Evolutionary conservation across 1,140 invertebrate genomes (phyloP), one percentile per base, ranked within the genome.

Genomic region (Stegodyphus mimosarum): DNA sequence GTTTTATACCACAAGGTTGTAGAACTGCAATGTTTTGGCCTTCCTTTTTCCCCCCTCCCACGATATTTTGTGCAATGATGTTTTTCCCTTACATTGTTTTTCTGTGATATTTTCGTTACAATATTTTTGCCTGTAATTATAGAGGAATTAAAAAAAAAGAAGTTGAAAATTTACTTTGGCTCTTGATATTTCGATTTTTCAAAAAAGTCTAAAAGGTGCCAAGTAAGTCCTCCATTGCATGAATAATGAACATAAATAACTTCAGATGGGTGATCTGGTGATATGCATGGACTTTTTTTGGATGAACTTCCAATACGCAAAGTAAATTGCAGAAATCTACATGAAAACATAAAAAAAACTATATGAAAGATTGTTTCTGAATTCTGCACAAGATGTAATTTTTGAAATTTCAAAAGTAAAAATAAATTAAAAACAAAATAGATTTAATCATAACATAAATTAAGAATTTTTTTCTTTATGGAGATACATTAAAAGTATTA

Each of bases 201-300:
- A 48, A 91, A 90, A 13, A 88, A 86, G 86, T 90, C 88, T 15
- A 92, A 88, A 2, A 91, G 87, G 9, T 88, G 60, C 91, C 91
- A 92, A 2, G 87, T 89, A 2, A 92, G 77, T 0, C 90, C 91
- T 9, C 91, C 91, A 88, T 91, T 88, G 79, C 91, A 92, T 0
- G 91, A 90, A 74, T 89, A 90, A 87, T 91, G 91, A 7, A 92
- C 88, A 64, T 91, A 88, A 2, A 92, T 89, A 11, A 87, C 88
- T 87, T 91, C 91, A 17, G 80, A 87, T 9, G 87, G 87, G 7
- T 88, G 67, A 83, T 90, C 89, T 17, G 91, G 90, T 11, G 90
- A 89, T 7, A 90, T 90, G 87, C 91, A 92, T 10, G 79, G 86
- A 48, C 90, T 91, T 50, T 84, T 88, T 7, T 88, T 83, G 10